Conservation (phyloP, 2,888 invertebrate species). For the Hylaea fasciaria region DNA sequence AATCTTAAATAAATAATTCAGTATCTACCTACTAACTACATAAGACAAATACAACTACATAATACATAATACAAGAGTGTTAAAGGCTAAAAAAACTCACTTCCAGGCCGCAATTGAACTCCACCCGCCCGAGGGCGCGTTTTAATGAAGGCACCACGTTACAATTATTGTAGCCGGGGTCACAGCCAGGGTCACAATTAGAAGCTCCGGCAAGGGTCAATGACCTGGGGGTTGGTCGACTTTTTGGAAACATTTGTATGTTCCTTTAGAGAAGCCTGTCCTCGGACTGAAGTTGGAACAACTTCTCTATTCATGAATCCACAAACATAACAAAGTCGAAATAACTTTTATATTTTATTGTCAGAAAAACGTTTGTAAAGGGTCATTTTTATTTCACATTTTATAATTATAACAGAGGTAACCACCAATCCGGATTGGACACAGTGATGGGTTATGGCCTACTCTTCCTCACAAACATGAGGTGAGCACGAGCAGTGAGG, state of each 20-base stretch:
- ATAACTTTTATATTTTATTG: too few relatives aligned
- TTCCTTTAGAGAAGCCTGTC: not conserved
- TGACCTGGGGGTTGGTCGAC: not conserved
- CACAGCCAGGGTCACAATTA: constrained; percentile 1
- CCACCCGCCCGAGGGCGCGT: constrained; percentile 3
- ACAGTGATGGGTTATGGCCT: too few relatives aligned
- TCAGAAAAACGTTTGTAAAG: not conserved
- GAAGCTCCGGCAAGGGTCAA: not conserved
- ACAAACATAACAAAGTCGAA: too few relatives aligned
- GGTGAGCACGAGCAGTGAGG: too few relatives aligned
- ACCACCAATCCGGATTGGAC: too few relatives aligned
- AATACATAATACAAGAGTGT: not conserved
- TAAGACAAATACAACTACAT: too few relatives aligned
- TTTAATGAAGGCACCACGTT: constrained; percentile 7
- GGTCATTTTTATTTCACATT: too few relatives aligned
- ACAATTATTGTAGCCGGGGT: constrained; percentile 5
- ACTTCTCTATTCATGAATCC: not conserved
- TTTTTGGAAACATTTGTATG: not conserved
- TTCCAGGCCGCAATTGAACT: not conserved
- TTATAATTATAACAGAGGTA: too few relatives aligned
- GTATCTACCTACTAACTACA: too few relatives aligned
- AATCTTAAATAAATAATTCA: not conserved
- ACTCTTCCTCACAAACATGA: too few relatives aligned
- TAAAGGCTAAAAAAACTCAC: too few relatives aligned
- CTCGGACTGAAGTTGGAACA: not conserved